Base-by-base conservation (phyloP, 2,888 invertebrate genomes). In the Cyaniris semiargus region DNA sequence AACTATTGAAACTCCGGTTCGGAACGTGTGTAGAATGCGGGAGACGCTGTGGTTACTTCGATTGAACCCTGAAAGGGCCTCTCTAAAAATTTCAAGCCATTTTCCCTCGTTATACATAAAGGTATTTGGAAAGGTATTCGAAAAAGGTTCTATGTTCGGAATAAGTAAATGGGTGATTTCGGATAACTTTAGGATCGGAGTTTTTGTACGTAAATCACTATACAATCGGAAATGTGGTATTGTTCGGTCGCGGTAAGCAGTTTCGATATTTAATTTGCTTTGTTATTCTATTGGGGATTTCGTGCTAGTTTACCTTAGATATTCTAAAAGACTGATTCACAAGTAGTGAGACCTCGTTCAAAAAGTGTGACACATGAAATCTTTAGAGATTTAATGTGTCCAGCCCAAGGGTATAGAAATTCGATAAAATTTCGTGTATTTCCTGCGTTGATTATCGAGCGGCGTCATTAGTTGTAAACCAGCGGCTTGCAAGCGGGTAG, bases 1-100 rank as follows among this genome's bases (percentile, higher is more conserved):
- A 66, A 66, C 66, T 66, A 66, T 66, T 66, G 66, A 66, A 66
- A 85, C 85, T 84, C 84, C 86, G 87, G 85, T 86, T 85, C 84
- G 86, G 87, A 88, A 85, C 92, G 92, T 91, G 92, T 91, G 89
- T 87, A 84, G 92, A 92, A 93, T 92, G 86, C 88, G 87, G 89
- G 91, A 90, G 89, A 85, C 87, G 88, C 86, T 90, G 92, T 88
- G 91, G 91, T 92, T 90, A 90, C 88, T 89, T 86, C 90, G 89
- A 89, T 91, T 89, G 90, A 88, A 90, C 89, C 88, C 86, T 87
- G 85, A 90, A 91, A 90, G 88, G 89, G 89, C 71, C 75, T 86
- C 85, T 87, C 86, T 88, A 86, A 86, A 89, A 90, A 88, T 89
- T 90, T 90, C 86, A 86, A 88, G 86, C 85, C 85, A 82, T 83